These are phyloP conservation scores for Porphyrio hochstetteri DNA, from an alignment of 2,113 vertebrate genomes.

Conservation along the genomic window DNA sequence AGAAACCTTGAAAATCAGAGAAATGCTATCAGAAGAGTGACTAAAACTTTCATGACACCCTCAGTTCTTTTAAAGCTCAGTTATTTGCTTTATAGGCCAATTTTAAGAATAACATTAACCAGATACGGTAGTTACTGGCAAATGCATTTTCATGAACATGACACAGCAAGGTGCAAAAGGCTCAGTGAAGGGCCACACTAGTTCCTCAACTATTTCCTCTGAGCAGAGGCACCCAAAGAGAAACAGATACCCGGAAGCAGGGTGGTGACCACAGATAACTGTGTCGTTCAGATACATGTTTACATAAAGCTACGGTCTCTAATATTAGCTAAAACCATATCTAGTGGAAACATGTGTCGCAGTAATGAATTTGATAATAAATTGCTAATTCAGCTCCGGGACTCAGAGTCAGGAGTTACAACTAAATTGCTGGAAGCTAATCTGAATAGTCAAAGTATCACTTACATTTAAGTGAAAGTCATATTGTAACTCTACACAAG, in stretches of 20 bases:
- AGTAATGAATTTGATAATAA: background rate
- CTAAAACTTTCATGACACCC: background rate
- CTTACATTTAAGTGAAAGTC: background rate
- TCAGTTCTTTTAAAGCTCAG: background rate
- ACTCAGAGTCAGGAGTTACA: background rate
- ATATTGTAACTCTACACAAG: background rate
- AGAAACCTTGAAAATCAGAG: background rate
- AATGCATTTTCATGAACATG: background rate
- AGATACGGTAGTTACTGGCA: background rate
- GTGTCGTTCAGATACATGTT: background rate
- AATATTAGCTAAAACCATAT: background rate
- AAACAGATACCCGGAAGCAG: background rate
- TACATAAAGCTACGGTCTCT: background rate
- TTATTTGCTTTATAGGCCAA: background rate
- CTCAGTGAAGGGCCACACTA: background rate
- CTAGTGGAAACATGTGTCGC: background rate
- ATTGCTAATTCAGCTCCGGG: background rate
- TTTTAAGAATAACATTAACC: background rate
- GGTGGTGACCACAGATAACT: background rate
- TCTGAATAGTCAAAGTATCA: background rate
- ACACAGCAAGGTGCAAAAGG: background rate
- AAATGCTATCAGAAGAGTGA: background rate
- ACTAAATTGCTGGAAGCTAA: background rate
- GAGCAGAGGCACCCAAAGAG: accelerated
- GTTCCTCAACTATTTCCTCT: background rate